Evolutionary conservation across 2,888 invertebrate species (phyloP).

Genomic region (Luperina nickerlii): DNA sequence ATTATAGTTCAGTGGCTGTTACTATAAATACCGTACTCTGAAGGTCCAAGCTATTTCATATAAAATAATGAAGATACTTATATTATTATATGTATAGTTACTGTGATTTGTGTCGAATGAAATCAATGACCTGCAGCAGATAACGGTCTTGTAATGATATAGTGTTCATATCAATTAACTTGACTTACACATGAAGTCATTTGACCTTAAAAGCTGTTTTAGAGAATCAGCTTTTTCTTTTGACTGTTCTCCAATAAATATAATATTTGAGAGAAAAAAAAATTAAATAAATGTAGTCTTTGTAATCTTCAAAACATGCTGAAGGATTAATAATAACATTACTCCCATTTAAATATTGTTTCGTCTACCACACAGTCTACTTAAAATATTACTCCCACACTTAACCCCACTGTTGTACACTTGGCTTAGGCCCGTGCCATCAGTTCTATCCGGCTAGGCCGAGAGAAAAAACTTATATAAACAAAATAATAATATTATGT

Average conservation of each 20-base stretch:
- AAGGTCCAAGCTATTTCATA: conserved; percentile 34
- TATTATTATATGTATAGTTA: neutral
- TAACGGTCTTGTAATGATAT: conserved; percentile 62
- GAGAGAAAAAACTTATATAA: no score
- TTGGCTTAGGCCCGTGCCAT: no score
- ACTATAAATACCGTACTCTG: conserved; percentile 41
- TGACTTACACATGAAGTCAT: conserved; percentile 39
- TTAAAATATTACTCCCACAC: no score
- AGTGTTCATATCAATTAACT: conserved; percentile 60
- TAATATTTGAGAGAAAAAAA: neutral
- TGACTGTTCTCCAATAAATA: neutral
- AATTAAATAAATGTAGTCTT: neutral
- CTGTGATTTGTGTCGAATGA: conserved; percentile 30
- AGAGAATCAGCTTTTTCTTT: conserved; percentile 13
- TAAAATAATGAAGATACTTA: conserved; percentile 23
- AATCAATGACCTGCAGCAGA: conserved; percentile 63
- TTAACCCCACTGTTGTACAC: no score
- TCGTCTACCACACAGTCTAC: no score
- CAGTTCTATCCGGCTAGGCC: no score
- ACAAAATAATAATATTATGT: no score
- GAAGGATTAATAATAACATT: no score
- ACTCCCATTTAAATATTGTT: no score
- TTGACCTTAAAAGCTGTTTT: conserved; percentile 43
- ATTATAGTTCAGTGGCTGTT: conserved; percentile 19
- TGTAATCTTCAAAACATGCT: neutral